Evolutionary conservation across 23 tunicate genomes (phyloP).

Genomic region (Trididemnum miniatum): DNA sequence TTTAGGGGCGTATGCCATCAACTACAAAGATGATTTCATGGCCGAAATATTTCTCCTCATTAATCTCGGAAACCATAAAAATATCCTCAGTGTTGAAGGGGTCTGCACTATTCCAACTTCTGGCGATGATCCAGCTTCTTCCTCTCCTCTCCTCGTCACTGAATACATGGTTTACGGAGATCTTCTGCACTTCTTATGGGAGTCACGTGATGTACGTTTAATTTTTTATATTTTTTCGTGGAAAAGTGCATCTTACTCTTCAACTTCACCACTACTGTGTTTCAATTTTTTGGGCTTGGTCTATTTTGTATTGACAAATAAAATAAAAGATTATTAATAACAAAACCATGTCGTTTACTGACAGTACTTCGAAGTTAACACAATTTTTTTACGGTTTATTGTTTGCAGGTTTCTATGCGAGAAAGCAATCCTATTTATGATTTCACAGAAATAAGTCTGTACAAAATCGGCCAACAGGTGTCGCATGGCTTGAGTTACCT

Average conservation of each 20-base stretch:
- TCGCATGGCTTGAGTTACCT: slow-evolving; percentile 78
- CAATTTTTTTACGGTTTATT: too few relatives aligned
- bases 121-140: slow-evolving; percentile 1
- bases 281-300: too few relatives aligned
- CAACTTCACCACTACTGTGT: too few relatives aligned
- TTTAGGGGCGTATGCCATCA: slow-evolving; percentile 2
- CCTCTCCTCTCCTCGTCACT: slow-evolving; percentile 57
- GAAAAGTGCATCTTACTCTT: too few relatives aligned
- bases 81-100: slow-evolving; percentile 64
- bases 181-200: slow-evolving; percentile 81
- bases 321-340: too few relatives aligned
- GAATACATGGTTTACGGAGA: slow-evolving; percentile 87
- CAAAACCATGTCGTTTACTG: too few relatives aligned
- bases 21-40: slow-evolving; percentile 47
- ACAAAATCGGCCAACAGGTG: slow-evolving; percentile 69
- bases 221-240: too few relatives aligned
- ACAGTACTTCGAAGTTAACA: too few relatives aligned
- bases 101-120: slow-evolving; percentile 41
- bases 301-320: too few relatives aligned
- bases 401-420: slow-evolving; percentile 52
- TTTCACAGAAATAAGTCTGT: slow-evolving; percentile 61
- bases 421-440: slow-evolving; percentile 51
- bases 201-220: slow-evolving; percentile 78
- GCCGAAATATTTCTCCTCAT: slow-evolving; percentile 83
- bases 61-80: slow-evolving; percentile 56